phyloP scores from a whole-genome alignment of 2,113 vertebrate genomes.

The Orientallactaga bullata region DNA sequence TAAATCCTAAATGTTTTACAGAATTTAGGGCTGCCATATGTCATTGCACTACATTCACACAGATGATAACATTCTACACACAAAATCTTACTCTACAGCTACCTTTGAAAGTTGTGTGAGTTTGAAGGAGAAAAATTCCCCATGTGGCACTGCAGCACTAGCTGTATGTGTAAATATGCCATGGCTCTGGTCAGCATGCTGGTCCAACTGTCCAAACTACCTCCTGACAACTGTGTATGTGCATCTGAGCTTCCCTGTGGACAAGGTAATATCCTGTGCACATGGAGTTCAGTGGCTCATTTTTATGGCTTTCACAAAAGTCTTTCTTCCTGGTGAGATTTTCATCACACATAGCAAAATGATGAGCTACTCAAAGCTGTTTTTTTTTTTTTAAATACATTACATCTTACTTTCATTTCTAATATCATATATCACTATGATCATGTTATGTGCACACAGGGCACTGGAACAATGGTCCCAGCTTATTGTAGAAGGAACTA shows the following conservation, averaged over 20 bases:
- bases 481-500: neutral
- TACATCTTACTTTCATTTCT: neutral
- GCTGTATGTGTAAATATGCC: conserved; percentile 35
- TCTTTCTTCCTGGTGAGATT: neutral
- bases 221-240: neutral
- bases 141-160: neutral
- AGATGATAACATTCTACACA: neutral
- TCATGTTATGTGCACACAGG: neutral
- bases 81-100: neutral
- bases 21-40: neutral
- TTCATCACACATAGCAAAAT: neutral
- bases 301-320: neutral
- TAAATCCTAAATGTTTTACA: neutral
- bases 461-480: neutral
- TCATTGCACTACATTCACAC: neutral
- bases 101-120: neutral
- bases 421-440: neutral
- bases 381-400: neutral
- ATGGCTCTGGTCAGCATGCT: fast-evolving
- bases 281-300: neutral
- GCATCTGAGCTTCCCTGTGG: too few relatives aligned
- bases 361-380: neutral
- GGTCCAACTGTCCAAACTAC: neutral
- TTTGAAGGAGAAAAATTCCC: neutral
- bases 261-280: neutral